phyloP scores from a whole-genome alignment of 2,888 invertebrate species.

The Pollenia labialis region DNA sequence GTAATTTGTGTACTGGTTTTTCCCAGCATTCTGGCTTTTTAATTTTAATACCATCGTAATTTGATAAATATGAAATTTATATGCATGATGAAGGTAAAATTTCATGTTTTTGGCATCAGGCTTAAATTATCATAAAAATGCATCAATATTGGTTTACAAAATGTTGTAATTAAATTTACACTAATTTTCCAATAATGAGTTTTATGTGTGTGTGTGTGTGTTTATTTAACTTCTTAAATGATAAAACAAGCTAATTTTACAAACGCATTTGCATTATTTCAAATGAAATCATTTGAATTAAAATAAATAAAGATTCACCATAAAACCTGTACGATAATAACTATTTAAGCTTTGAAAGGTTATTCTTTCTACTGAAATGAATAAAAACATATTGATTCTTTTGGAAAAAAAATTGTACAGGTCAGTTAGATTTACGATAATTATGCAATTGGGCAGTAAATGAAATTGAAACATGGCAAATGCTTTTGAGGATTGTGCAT shows the following conservation, averaged over 20 bases:
- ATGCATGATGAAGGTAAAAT: background rate
- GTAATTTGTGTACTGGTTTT: no score
- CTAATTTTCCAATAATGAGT: constrained; percentile 25
- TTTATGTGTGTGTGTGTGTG: background rate
- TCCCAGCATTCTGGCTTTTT: no score
- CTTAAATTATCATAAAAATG: background rate
- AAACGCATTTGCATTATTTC: no score
- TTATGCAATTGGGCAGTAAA: constrained; percentile 28
- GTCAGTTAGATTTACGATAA: constrained; percentile 33
- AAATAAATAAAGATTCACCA: background rate
- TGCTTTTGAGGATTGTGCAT: background rate
- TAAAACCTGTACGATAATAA: constrained; percentile 4
- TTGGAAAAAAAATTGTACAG: background rate
- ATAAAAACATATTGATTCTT: constrained; percentile 7
- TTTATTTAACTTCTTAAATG: background rate
- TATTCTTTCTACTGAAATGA: background rate
- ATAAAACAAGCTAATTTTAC: background rate
- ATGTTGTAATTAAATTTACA: constrained; percentile 28
- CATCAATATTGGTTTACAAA: background rate
- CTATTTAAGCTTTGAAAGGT: background rate
- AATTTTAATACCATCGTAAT: background rate
- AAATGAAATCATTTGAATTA: background rate
- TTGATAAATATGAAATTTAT: background rate
- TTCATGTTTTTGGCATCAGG: background rate
- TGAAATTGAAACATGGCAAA: constrained; percentile 16